These are phyloP conservation scores for Steatocranus sp. DNA, from an alignment of 2,797 vertebrate species.

Conservation along the genomic window DNA sequence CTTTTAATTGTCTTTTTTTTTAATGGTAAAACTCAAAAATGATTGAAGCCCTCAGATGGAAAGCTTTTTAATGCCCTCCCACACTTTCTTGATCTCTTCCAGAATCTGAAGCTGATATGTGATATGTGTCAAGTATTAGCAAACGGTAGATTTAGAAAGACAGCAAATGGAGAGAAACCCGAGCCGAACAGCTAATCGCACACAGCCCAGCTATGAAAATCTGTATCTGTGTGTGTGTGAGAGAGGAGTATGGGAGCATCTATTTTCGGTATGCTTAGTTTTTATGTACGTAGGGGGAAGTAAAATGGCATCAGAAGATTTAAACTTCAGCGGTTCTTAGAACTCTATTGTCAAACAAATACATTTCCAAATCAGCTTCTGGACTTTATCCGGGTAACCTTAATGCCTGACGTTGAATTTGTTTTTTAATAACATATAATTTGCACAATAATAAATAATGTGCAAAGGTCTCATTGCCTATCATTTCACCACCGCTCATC, in stretches of 20 bases:
- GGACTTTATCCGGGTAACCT: neutral
- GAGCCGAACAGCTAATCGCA: slow-evolving; percentile 54
- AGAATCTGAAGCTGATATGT: slow-evolving; percentile 46
- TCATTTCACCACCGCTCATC: neutral
- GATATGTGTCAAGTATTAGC: slow-evolving; percentile 58
- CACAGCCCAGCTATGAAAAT: slow-evolving; percentile 20
- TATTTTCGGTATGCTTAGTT: slow-evolving; percentile 1
- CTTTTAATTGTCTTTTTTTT: neutral
- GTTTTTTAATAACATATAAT: neutral
- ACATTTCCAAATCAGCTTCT: neutral
- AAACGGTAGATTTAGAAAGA: slow-evolving; percentile 63
- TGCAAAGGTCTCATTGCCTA: neutral
- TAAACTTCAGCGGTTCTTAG: neutral
- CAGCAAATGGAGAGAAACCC: slow-evolving; percentile 52
- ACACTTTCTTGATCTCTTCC: slow-evolving; percentile 14
- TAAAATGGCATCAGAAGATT: neutral
- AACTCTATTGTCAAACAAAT: neutral
- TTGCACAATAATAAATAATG: neutral
- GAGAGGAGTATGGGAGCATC: neutral
- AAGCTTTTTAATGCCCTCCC: neutral
- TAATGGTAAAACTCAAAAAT: neutral
- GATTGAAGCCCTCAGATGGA: neutral
- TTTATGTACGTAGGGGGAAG: neutral
- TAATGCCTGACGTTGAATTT: neutral
- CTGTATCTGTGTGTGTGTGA: neutral